Base-by-base conservation (phyloP, 2,888 invertebrate genomes). In the Caenorhabditis sp. region DNA sequence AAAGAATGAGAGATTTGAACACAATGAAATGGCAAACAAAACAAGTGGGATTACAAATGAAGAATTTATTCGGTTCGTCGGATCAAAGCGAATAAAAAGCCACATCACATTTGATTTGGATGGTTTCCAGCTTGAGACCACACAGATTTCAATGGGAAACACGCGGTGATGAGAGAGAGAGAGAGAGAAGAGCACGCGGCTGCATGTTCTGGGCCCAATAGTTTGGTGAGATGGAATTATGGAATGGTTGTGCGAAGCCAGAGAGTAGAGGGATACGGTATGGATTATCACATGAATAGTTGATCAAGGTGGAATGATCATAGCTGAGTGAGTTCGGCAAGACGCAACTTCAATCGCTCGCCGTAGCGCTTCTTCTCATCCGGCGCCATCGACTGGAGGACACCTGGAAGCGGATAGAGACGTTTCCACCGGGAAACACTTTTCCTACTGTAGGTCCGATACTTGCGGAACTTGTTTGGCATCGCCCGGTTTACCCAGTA, bases 401-500 rank as follows among this genome's bases (percentile, higher is more conserved):
- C 74, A 68, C 59, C 74, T 75, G 61, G 58, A 76, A 70, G 35
- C 39, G 59, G 26, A 58, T 46, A 37, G 50, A 59, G 45, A 59
- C 59, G 59, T 70, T 70, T 59, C 59, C 70, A 59, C 17, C 62
- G 55, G 8, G 55, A 32, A 20, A 62, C 48, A 56, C 62, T 62
- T 62, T 55, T 71, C 76, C 52, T 71, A 76, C 76, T 76, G 76
- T 71, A 76, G 56, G 70, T 76, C 58, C 76, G 76, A 26, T 76
- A 76, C 41, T 71, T 70, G 50, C 71, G 58, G 58, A 65, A 76
- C 45, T 76, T 76, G 76, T 76, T 76, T 65, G 76, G 76, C 70
- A 71, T 48, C 17, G 76, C 76, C 27, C 76, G 76, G 46, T 76
- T 76, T 71, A 76, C 63, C 76, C 76, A 76, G 59, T 76, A 76